Base-by-base conservation (phyloP, 1,140 invertebrate species). In the Cotesia glomerata region DNA sequence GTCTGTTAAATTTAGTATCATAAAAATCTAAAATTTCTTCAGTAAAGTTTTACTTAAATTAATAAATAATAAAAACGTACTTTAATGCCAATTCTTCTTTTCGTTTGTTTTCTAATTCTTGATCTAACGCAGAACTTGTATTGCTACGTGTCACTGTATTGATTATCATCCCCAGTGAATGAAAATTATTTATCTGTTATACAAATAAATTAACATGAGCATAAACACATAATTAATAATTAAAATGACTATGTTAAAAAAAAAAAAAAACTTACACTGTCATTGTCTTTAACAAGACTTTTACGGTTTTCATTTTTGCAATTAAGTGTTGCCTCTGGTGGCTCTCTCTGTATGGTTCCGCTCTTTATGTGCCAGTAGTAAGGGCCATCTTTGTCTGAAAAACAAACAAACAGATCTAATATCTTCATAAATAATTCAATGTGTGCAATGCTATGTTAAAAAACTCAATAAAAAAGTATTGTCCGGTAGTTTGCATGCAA, bases 291-390 rank as follows among this genome's bases (percentile, higher is more conserved):
- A 56, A 89, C 81, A 18, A 89, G 82, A 72, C 85, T 88, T 74
- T 84, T 86, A 59, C 86, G 82, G 5, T 84, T 81, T 74, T 89
- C 88, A 14, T 82, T 82, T 75, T 88, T 87, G 14, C 82, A 82
- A 71, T 84, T 79, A 26, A 84, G 72, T 11, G 86, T 86, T 34
- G 88, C 85, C 61, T 91, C 91, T 4, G 96, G 96, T 63, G 92
- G 91, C 83, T 98, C 95, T 63, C 97, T 89, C 82, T 98, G 97
- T 79, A 98, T 98, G 0, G 96, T 98, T 8, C 97, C 97, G 82
- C 95, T 98, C 86, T 98, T 97, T 79, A 98, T 97, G 87, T 99
- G 97, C 97, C 97, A 99, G 85, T 97, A 99, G 86, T 98, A 98
- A 2, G 96, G 93, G 11, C 96, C 96, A 84, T 95, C 93, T 79